A percentile compares a stretch with the other conserved stretches of the same genome.
Evolutionary conservation across 2,113 vertebrate species (phyloP).

Genomic region (Dendropsophus ebraccatus): DNA sequence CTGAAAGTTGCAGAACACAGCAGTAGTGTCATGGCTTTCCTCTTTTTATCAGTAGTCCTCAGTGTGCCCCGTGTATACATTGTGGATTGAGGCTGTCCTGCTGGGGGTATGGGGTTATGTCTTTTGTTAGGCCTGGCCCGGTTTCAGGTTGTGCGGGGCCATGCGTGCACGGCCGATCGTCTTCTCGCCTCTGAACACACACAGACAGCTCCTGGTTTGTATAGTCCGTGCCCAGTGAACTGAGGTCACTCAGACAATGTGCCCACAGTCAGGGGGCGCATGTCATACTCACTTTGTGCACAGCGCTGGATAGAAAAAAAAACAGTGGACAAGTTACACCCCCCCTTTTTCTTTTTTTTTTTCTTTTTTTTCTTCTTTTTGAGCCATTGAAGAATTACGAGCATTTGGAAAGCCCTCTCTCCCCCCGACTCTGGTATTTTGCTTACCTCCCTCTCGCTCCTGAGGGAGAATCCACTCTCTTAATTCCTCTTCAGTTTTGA

Average conservation of each 20-base stretch:
- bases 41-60: no score
- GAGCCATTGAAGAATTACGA: conserved; percentile 39
- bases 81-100: not conserved
- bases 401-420: conserved; percentile 21
- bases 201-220: not conserved
- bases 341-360: not conserved
- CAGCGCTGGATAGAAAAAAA: conserved; percentile 9
- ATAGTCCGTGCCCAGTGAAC: not conserved
- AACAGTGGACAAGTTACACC: no score
- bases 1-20: no score
- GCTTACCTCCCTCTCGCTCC: conserved; percentile 52
- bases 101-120: no score
- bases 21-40: no score
- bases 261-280: not conserved
- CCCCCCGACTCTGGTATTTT: conserved; percentile 39
- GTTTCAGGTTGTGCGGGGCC: not conserved
- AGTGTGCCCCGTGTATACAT: not conserved
- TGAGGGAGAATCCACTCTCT: conserved; percentile 44
- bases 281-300: not conserved
- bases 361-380: not conserved
- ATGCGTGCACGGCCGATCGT: not conserved
- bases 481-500: conserved; percentile 56
- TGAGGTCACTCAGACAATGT: not conserved
- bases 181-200: not conserved
- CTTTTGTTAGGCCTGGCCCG: not conserved